These are phyloP conservation scores for Drosophila simulans DNA, from an alignment of 1,140 invertebrate species.

Conservation along the genomic window DNA sequence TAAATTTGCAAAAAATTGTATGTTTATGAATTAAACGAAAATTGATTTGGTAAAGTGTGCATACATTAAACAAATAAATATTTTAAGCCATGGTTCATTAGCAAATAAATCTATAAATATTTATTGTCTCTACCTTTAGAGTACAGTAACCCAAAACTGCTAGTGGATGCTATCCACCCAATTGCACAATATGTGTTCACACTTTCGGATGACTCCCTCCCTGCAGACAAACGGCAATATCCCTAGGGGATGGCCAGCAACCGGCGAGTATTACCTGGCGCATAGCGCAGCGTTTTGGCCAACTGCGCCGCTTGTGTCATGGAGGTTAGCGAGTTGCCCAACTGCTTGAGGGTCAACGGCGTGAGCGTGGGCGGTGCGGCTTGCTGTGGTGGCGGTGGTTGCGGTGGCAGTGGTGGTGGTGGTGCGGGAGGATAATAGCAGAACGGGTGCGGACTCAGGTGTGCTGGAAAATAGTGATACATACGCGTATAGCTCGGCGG, in stretches of 20 bases:
- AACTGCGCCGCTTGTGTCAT: constrained; percentile 84
- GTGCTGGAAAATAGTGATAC: constrained; percentile 86
- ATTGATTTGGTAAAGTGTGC: too few relatives aligned
- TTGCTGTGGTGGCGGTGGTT: constrained; percentile 58
- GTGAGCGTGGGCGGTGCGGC: constrained; percentile 67
- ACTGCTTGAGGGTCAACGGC: constrained; percentile 82
- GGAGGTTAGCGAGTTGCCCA: constrained; percentile 81
- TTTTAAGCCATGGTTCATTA: too few relatives aligned
- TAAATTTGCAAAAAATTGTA: too few relatives aligned
- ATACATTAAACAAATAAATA: too few relatives aligned
- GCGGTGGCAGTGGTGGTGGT: constrained; percentile 82
- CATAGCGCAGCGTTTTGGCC: constrained; percentile 83
- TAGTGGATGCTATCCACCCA: background rate
- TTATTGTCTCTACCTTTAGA: background rate
- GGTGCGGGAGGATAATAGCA: constrained; percentile 84
- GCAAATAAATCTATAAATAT: too few relatives aligned
- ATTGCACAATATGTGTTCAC: background rate
- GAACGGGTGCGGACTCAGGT: constrained; percentile 84
- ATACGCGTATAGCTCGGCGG: constrained; percentile 86
- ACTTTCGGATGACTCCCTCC: background rate
- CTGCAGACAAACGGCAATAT: constrained; percentile 8
- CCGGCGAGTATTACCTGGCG: constrained; percentile 74
- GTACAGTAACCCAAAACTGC: too few relatives aligned
- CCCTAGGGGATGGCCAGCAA: background rate
- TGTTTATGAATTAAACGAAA: too few relatives aligned